A percentile compares a stretch with the other conserved stretches of the same genome.
Conservation (phyloP, 92 coral and sea anemone species). For the Porites rus region DNA sequence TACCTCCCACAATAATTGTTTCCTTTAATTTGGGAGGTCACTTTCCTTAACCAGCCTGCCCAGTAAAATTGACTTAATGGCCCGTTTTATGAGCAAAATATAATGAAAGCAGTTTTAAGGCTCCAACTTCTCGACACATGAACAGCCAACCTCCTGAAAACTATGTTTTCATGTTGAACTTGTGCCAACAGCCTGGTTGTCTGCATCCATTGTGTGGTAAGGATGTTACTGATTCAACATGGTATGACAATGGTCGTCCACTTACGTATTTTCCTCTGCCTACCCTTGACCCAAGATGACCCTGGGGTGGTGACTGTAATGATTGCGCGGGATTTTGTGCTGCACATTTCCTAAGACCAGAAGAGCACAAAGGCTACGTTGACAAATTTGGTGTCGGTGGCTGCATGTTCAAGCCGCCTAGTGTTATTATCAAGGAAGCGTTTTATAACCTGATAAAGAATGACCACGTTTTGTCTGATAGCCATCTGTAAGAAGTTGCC, state of each 20-base stretch:
- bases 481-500: conserved; percentile 37
- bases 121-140: no score
- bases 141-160: conserved; percentile 50
- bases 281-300: conserved; percentile 63
- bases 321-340: conserved; percentile 30
- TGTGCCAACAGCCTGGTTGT: conserved; percentile 55
- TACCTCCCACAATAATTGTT: no score
- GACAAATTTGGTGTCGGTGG: not conserved
- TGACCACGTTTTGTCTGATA: conserved; percentile 18
- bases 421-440: conserved; percentile 45
- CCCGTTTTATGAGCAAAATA: no score
- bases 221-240: conserved; percentile 43
- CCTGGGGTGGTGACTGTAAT: conserved; percentile 34
- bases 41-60: no score
- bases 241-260: conserved; percentile 70
- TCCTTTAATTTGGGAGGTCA: no score
- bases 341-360: conserved; percentile 50
- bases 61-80: no score
- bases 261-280: conserved; percentile 58
- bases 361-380: conserved; percentile 34
- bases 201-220: conserved; percentile 56
- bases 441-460: conserved; percentile 49
- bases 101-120: no score
- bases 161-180: conserved; percentile 56
- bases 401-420: conserved; percentile 55